These are phyloP conservation scores for Drosophila lowei DNA, from an alignment of 1,140 invertebrate species.

Conservation along the genomic window DNA sequence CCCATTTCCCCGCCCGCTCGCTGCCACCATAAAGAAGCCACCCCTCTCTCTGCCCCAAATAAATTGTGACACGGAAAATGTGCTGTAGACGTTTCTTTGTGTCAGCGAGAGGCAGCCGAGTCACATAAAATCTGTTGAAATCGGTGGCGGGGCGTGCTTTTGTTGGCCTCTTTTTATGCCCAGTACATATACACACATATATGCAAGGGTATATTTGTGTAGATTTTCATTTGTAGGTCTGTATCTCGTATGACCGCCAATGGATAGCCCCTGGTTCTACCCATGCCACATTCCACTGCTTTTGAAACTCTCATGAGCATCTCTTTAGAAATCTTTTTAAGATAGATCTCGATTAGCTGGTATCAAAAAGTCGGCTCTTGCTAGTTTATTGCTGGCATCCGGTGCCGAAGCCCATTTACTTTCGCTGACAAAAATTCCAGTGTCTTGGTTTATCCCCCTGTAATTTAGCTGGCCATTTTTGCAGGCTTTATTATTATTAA, in stretches of 20 bases:
- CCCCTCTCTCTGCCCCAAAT: conserved; percentile 37
- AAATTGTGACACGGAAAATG: conserved; percentile 49
- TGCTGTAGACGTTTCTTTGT: conserved; percentile 62
- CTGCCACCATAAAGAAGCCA: conserved; percentile 24
- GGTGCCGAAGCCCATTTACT: conserved; percentile 45
- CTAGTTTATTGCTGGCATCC: too few relatives aligned
- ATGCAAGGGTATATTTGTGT: too few relatives aligned
- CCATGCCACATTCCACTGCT: too few relatives aligned
- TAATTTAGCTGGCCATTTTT: conserved; percentile 69
- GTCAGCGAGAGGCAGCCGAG: conserved; percentile 8
- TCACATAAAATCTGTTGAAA: conserved; percentile 49
- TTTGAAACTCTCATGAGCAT: too few relatives aligned
- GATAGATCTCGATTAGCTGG: too few relatives aligned
- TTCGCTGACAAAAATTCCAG: conserved; percentile 26
- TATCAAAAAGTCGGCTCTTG: too few relatives aligned
- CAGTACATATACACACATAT: not conserved
- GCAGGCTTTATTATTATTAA: conserved; percentile 74
- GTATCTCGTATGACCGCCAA: too few relatives aligned
- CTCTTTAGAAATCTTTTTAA: not conserved
- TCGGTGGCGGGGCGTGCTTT: conserved; percentile 27
- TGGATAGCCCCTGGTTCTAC: too few relatives aligned
- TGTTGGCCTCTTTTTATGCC: conserved; percentile 44
- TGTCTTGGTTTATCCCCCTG: conserved; percentile 22
- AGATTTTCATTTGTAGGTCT: too few relatives aligned
- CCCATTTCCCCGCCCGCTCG: conserved; percentile 44